These are phyloP conservation scores for Caenorhabditis remanei DNA, from an alignment of 1,140 invertebrate species.

Conservation along the genomic window DNA sequence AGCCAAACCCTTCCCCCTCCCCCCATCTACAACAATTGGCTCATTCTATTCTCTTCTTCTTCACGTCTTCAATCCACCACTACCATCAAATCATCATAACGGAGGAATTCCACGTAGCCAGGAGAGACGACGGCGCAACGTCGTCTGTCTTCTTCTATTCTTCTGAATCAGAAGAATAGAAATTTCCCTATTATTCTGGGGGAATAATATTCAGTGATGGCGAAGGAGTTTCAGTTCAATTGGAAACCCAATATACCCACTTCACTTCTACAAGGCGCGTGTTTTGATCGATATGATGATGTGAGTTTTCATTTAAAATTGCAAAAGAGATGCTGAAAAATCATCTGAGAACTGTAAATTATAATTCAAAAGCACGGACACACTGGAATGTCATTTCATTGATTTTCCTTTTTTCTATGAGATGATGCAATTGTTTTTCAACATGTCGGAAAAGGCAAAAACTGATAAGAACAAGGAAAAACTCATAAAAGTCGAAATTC, in stretches of 20 bases:
- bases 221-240: conserved; percentile 97
- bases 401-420: background rate
- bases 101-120: conserved; percentile 41
- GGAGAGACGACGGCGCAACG: conserved; percentile 56
- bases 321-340: background rate
- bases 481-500: too few relatives aligned
- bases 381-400: too few relatives aligned
- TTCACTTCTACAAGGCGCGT: conserved; percentile 85
- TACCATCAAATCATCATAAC: background rate
- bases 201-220: conserved; percentile 82
- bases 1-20: background rate
- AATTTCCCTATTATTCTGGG: background rate
- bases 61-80: background rate
- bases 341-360: too few relatives aligned
- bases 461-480: background rate
- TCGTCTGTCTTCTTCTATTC: conserved; percentile 41
- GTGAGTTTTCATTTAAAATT: conserved; percentile 79
- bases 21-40: background rate
- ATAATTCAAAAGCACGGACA: too few relatives aligned
- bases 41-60: background rate
- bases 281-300: conserved; percentile 96
- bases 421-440: background rate
- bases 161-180: conserved; percentile 29
- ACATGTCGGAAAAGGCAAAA: background rate
- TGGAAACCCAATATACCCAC: conserved; percentile 95